A percentile compares a stretch with the other conserved stretches of the same genome.
phyloP scores from a whole-genome alignment of 2,113 vertebrate genomes.

The Aleadryas rufinucha region DNA sequence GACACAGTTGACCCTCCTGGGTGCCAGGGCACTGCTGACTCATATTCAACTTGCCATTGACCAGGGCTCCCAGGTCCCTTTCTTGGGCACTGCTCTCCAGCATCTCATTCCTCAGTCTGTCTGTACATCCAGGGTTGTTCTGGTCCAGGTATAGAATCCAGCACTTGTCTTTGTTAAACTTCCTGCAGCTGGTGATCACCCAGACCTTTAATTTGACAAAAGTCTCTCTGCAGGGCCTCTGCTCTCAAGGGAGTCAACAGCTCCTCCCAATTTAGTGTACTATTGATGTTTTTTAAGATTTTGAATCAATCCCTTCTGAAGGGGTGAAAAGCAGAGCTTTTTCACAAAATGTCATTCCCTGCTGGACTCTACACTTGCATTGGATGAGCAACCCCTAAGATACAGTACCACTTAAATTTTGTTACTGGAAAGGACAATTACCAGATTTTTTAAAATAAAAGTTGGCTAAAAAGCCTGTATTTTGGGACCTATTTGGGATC shows the following conservation, averaged over 20 bases:
- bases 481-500: not conserved
- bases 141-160: not conserved
- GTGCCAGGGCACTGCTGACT: not conserved
- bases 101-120: not conserved
- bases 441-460: not conserved
- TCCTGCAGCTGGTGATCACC: fast-evolving
- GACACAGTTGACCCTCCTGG: fast-evolving
- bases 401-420: not conserved
- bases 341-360: not conserved
- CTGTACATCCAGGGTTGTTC: not conserved
- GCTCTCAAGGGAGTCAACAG: not conserved
- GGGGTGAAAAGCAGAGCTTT: not conserved
- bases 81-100: not conserved
- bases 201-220: not conserved
- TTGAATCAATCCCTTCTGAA: not conserved
- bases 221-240: not conserved
- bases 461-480: not conserved
- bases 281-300: not conserved
- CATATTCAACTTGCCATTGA: fast-evolving
- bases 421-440: not conserved
- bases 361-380: not conserved
- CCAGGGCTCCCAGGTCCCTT: not conserved
- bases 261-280: not conserved
- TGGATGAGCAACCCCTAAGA: not conserved
- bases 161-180: not conserved